Base-by-base conservation (phyloP, 2,797 vertebrate species). In the Enteromius paludinosus region DNA sequence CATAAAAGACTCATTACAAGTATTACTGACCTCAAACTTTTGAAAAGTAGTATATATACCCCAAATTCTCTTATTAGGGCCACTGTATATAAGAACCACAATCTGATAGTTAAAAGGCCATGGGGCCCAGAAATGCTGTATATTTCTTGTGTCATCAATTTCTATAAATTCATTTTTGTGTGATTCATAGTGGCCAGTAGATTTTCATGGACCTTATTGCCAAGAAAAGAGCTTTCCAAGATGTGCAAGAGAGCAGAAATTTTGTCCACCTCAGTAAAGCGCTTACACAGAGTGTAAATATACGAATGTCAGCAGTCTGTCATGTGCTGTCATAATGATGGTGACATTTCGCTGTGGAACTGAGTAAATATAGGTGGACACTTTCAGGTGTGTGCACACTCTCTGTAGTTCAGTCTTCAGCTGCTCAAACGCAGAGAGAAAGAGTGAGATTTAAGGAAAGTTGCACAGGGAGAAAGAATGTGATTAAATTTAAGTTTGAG, bases 371-470 rank as follows among this genome's bases (percentile, higher is more conserved):
- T 88, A 90, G 90, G 88, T 90, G 92, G 91, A 80, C 73, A 61
- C 64, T 70, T 83, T 82, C 47, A 82, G 75, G 69, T 65, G 62
- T 85, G 61, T 47, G 66, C 49, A 28, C 64, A 90, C 82, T 91
- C 89, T 90, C 90, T 83, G 84, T 82, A 87, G 91, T 90, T 93
- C 90, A 89, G 83, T 88, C 88, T 82, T 88, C 91, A 90, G 90
- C 87, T 87, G 85, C 70, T 84, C 88, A 90, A 87, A 83, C 54
- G 25, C 62, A 43, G 47, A 47, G 30, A n/a, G 49, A 86, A 86
- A 86, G 52, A 70, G 71, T 28, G 3, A 64, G 59, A 68, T 62
- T 78, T 84, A 81, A 73, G 71, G 68, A 68, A n/a, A 84, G 85
- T 87, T 86, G 64, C 80, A 83, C 82, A 75, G 43, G 66, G 80